phyloP scores from a whole-genome alignment of 2,113 vertebrate genomes.

The Micromys minutus region DNA sequence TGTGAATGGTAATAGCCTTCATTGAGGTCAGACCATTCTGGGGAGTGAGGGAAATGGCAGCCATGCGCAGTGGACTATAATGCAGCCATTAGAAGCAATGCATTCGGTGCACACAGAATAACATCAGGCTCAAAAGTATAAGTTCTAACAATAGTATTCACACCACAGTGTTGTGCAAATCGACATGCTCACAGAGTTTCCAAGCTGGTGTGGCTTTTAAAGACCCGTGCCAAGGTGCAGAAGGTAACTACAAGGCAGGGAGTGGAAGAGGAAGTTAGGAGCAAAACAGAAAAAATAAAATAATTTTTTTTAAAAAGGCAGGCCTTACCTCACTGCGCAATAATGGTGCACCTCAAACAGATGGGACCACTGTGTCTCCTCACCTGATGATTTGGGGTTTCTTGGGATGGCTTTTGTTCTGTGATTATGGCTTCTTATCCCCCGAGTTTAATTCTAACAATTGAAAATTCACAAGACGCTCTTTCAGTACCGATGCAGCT shows the following conservation, averaged over 20 bases:
- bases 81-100: background rate
- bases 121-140: background rate
- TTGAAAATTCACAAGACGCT: conserved; percentile 62
- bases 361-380: background rate
- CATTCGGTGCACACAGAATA: background rate
- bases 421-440: conserved; percentile 5
- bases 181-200: background rate
- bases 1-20: background rate
- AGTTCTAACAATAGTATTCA: background rate
- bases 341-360: background rate
- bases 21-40: background rate
- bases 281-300: background rate
- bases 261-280: background rate
- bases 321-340: background rate
- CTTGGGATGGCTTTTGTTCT: conserved; percentile 11
- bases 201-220: background rate
- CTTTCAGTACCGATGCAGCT: background rate
- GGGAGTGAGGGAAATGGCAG: background rate
- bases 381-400: background rate
- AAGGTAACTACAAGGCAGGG: background rate
- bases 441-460: conserved; percentile 60
- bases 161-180: background rate
- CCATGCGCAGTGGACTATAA: too few species aligned
- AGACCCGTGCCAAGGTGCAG: too few species aligned
- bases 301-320: background rate